A percentile compares a stretch with the other conserved stretches of the same genome.
These are phyloP conservation scores for Popillia japonica DNA, from an alignment of 1,140 invertebrate genomes.

Conservation along the genomic window DNA sequence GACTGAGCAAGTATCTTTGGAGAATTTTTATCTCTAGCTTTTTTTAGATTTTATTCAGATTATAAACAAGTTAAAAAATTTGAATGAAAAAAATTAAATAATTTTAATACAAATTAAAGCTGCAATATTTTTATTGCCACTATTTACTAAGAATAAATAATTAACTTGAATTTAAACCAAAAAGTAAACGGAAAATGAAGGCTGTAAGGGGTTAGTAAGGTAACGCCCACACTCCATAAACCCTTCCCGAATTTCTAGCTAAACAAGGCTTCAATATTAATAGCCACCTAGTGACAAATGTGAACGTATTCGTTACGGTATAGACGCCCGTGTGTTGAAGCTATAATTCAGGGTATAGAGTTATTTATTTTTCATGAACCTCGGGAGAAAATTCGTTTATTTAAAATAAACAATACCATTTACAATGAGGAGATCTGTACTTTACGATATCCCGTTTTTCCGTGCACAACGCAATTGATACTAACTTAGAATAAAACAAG, in stretches of 20 bases:
- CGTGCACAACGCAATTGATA: too few species aligned
- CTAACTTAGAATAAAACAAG: too few species aligned
- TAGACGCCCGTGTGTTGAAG: neutral
- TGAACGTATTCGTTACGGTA: neutral
- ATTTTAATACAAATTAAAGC: too few species aligned
- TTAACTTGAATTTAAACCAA: neutral
- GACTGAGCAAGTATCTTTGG: too few species aligned
- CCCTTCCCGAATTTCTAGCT: neutral
- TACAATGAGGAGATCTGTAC: neutral
- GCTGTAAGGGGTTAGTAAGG: neutral
- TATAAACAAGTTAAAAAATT: too few species aligned
- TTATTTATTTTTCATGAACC: neutral
- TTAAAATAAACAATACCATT: constrained; percentile 6
- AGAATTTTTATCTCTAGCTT: too few species aligned
- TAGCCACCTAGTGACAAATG: neutral
- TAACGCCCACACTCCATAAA: neutral
- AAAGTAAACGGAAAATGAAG: neutral
- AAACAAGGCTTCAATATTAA: neutral
- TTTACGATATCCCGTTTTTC: neutral
- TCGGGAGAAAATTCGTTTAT: neutral
- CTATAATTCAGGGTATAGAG: neutral
- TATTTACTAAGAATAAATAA: too few species aligned
- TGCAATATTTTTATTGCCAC: too few species aligned
- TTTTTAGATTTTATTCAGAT: too few species aligned
- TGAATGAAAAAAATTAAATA: too few species aligned